Percentiles rank a stretch among this genome's conserved stretches.
These are phyloP conservation scores for Pocota personata DNA, from an alignment of 2,888 invertebrate genomes.

Conservation along the genomic window DNA sequence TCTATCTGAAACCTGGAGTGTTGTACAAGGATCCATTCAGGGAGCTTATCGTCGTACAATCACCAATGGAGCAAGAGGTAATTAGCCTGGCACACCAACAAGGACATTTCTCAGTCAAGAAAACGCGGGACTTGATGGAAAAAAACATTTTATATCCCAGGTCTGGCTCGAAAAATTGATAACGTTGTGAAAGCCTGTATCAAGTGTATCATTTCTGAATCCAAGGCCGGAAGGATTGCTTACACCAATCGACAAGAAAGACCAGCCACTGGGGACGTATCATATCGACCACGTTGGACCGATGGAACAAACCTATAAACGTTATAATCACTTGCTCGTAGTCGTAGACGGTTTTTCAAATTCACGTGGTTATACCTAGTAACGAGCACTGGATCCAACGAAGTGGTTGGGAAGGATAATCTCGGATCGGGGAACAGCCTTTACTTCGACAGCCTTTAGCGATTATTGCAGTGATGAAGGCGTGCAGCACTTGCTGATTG, in stretches of 20 bases:
- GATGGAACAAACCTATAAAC: background rate
- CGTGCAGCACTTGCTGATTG: background rate
- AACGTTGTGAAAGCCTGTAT: background rate
- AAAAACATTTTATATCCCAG: constrained; percentile 18
- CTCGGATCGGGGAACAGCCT: constrained; percentile 58
- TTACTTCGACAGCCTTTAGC: too few species aligned
- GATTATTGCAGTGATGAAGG: constrained; percentile 76
- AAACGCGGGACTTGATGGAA: background rate
- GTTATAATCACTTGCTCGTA: too few species aligned
- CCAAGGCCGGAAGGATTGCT: constrained; percentile 11
- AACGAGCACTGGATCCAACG: background rate
- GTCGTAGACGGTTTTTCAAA: too few species aligned
- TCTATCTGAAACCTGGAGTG: background rate
- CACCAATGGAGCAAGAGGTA: too few species aligned
- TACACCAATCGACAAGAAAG: constrained; percentile 14
- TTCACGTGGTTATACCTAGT: too few species aligned
- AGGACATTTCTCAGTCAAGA: constrained; percentile 3
- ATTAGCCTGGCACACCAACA: background rate
- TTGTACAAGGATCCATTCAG: background rate
- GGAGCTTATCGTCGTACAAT: constrained; percentile 15
- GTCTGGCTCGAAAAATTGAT: background rate
- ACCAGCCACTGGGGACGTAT: constrained; percentile 1
- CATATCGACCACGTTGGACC: constrained; percentile 38
- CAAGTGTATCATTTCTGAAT: background rate
- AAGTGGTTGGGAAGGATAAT: constrained; percentile 29